These are phyloP conservation scores for Hololepta plana DNA, from an alignment of 2,888 invertebrate species.

Conservation along the genomic window DNA sequence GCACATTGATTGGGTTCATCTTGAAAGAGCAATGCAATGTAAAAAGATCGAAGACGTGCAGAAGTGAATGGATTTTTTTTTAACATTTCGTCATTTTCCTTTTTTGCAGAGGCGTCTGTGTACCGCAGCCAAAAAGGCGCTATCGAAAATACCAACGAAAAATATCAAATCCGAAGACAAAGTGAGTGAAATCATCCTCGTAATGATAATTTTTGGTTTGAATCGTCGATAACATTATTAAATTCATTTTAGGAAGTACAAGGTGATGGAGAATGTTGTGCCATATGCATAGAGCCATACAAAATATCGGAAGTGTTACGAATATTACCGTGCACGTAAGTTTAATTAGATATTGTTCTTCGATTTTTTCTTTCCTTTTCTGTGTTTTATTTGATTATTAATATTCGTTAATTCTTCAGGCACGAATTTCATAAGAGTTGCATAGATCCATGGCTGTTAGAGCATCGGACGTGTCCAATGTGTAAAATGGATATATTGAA, in stretches of 20 bases:
- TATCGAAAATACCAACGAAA: slow-evolving; percentile 84
- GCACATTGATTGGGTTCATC: no score
- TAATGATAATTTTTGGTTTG: slow-evolving; percentile 2
- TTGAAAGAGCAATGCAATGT: no score
- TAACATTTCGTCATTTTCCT: no score
- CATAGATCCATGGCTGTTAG: slow-evolving; percentile 91
- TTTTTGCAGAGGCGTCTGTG: slow-evolving; percentile 65
- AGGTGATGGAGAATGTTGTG: slow-evolving; percentile 80
- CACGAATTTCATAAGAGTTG: slow-evolving; percentile 92
- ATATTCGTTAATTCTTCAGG: slow-evolving; percentile 33
- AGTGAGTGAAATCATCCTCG: slow-evolving; percentile 30
- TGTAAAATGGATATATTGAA: slow-evolving; percentile 92
- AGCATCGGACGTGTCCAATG: slow-evolving; percentile 92
- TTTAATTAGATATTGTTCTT: slow-evolving; percentile 13
- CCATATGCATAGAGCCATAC: slow-evolving; percentile 88
- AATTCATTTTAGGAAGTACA: slow-evolving; percentile 44
- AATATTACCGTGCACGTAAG: slow-evolving; percentile 83
- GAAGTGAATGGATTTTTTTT: no score
- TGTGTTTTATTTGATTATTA: slow-evolving; percentile 1
- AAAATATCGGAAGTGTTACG: slow-evolving; percentile 72
- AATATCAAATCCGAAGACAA: slow-evolving; percentile 73
- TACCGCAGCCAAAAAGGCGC: slow-evolving; percentile 83
- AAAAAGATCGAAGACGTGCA: no score
- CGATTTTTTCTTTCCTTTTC: slow-evolving; percentile 3
- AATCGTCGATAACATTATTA: slow-evolving; percentile 4